Conservation (phyloP, 2,797 vertebrate genomes). For the Falco cherrug region DNA sequence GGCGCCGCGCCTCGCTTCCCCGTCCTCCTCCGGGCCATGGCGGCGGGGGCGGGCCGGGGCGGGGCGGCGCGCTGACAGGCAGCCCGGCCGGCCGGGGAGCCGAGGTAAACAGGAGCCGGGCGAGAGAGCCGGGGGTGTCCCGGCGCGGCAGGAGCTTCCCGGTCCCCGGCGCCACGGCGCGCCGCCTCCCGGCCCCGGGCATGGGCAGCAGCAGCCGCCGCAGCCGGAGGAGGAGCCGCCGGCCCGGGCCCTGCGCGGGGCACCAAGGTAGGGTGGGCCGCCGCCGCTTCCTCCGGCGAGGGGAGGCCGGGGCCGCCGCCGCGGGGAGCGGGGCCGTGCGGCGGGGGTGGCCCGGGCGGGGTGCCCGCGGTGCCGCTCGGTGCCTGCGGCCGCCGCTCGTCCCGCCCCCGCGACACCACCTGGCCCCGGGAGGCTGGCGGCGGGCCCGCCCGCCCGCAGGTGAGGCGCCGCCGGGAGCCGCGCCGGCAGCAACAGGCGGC, state of each 20-base stretch:
- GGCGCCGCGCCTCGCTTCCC: neutral
- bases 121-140: neutral
- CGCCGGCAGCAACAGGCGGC: neutral
- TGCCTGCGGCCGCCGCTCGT: neutral
- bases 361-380: neutral
- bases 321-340: neutral
- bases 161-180: neutral
- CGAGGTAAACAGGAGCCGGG: constrained; percentile 28
- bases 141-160: neutral
- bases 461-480: neutral
- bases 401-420: neutral
- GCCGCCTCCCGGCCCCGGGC: neutral
- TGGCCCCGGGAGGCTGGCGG: neutral
- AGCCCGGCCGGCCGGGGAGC: neutral
- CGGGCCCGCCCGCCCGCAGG: neutral
- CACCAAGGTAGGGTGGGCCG: constrained; percentile 28
- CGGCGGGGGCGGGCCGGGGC: constrained; percentile 34
- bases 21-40: constrained; percentile 15
- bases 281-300: neutral
- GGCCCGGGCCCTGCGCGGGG: neutral
- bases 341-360: neutral
- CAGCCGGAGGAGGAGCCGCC: constrained; percentile 2
- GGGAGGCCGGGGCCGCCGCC: neutral
- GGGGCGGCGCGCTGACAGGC: constrained; percentile 25
- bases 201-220: constrained; percentile 16